Conservation (phyloP, 2,888 invertebrate genomes). For the Aporophyla lueneburgensis region DNA sequence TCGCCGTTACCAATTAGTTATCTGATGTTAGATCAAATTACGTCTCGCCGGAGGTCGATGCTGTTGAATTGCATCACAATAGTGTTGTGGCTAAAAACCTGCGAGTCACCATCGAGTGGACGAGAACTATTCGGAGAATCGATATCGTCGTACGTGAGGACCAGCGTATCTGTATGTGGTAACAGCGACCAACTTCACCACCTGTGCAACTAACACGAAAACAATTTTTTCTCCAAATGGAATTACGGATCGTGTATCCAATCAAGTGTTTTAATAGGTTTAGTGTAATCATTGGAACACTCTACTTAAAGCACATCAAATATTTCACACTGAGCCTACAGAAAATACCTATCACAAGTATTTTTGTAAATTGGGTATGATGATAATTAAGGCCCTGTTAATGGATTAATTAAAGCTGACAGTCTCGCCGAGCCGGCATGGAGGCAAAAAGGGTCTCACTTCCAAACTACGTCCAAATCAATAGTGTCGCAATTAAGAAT, state of each 20-base stretch:
- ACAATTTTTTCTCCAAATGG: slow-evolving; percentile 52
- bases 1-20: slow-evolving; percentile 85
- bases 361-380: slow-evolving; percentile 26
- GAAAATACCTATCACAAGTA: slow-evolving; percentile 8
- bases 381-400: slow-evolving; percentile 43
- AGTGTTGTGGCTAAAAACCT: slow-evolving; percentile 74
- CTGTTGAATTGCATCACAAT: slow-evolving; percentile 79
- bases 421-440: slow-evolving; percentile 14
- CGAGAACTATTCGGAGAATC: slow-evolving; percentile 69
- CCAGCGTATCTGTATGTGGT: slow-evolving; percentile 42
- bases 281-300: slow-evolving; percentile 22
- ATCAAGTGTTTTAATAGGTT: slow-evolving; percentile 54
- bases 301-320: slow-evolving; percentile 36
- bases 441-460: slow-evolving; percentile 67
- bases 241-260: slow-evolving; percentile 47
- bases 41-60: slow-evolving; percentile 67
- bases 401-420: slow-evolving; percentile 42
- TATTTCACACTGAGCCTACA: slow-evolving; percentile 17
- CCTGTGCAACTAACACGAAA: slow-evolving; percentile 57
- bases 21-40: slow-evolving; percentile 83
- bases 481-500: slow-evolving; percentile 76
- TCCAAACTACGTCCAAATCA: slow-evolving; percentile 72
- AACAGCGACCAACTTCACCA: slow-evolving; percentile 51
- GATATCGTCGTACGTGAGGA: slow-evolving; percentile 66
- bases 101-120: slow-evolving; percentile 74